A percentile compares a stretch with the other conserved stretches of the same genome.
phyloP scores from a whole-genome alignment of 2,888 invertebrate genomes.

The Nebria brevicollis region DNA sequence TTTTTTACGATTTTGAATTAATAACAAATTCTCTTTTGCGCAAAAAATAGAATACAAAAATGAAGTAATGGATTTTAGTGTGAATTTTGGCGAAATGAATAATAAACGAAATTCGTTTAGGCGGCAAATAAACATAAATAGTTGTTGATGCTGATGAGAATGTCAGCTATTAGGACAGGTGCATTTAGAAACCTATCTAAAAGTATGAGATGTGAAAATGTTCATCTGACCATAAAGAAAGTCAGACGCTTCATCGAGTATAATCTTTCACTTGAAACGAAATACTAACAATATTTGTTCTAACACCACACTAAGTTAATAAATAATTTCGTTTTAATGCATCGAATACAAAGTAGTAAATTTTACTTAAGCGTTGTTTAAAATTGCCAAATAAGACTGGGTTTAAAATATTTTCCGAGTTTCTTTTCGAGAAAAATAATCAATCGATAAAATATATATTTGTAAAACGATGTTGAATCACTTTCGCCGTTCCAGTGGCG shows the following conservation, averaged over 20 bases:
- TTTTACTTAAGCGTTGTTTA: too few species aligned
- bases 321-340: background rate
- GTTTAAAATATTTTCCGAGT: too few species aligned
- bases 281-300: background rate
- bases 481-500: background rate
- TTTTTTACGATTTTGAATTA: too few species aligned
- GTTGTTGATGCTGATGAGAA: background rate
- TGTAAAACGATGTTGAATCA: background rate
- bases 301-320: background rate
- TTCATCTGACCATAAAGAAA: slow-evolving; percentile 42
- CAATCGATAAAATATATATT: background rate
- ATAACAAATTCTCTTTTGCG: too few species aligned
- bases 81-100: too few species aligned
- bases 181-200: slow-evolving; percentile 39
- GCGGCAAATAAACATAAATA: background rate
- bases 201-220: slow-evolving; percentile 20
- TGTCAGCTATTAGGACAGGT: slow-evolving; percentile 25
- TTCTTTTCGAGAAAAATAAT: too few species aligned
- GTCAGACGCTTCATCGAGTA: slow-evolving; percentile 38
- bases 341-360: too few species aligned
- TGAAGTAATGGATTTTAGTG: too few species aligned
- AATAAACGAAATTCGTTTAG: too few species aligned
- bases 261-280: slow-evolving; percentile 2
- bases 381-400: too few species aligned
- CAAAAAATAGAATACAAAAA: too few species aligned